phyloP scores from a whole-genome alignment of 2,888 invertebrate species.

The Erebia epiphron region DNA sequence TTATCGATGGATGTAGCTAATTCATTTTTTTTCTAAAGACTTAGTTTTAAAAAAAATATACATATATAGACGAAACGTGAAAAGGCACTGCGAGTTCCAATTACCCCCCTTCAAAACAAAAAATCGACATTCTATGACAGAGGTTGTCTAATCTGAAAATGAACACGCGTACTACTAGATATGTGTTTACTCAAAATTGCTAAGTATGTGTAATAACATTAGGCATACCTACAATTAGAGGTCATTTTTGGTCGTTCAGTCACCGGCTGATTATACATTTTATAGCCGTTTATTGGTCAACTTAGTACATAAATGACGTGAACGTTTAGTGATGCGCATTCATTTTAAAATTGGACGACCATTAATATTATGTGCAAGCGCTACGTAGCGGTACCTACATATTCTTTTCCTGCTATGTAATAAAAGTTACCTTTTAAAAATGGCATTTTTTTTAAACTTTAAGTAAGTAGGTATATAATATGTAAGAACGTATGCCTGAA shows the following conservation, averaged over 20 bases:
- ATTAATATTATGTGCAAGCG: neutral
- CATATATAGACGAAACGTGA: conserved; percentile 24
- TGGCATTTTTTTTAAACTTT: neutral
- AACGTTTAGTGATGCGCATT: no score
- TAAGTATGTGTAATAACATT: no score
- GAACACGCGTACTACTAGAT: no score
- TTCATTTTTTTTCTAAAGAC: neutral
- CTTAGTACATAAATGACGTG: no score
- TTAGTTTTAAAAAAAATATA: no score
- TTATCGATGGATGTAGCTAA: neutral
- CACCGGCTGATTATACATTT: no score
- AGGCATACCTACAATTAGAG: no score
- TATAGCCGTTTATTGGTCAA: no score
- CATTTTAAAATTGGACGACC: no score
- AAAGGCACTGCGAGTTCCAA: conserved; percentile 42
- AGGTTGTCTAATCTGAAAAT: no score
- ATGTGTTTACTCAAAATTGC: no score
- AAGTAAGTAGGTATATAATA: neutral
- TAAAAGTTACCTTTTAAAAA: neutral
- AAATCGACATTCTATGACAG: neutral
- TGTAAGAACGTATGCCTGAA: neutral
- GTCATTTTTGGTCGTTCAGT: no score
- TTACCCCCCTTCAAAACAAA: neutral
- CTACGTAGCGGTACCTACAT: neutral
- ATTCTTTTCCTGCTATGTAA: neutral